Evolutionary conservation across 2,797 vertebrate genomes (phyloP).

Genomic region (Otus scops): DNA sequence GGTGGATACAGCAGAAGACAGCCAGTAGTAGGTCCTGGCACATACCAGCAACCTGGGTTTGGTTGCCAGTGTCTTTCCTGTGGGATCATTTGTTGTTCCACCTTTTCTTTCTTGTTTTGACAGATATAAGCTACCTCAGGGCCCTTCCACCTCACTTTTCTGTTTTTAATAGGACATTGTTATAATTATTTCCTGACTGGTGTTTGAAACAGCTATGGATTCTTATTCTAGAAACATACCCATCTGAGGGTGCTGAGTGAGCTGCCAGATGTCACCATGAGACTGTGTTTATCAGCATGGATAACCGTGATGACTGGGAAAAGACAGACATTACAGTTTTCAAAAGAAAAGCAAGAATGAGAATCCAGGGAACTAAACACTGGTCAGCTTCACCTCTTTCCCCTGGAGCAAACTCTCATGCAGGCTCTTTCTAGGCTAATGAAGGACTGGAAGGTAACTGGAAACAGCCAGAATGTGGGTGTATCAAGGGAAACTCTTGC

Average conservation of each 20-base stretch:
- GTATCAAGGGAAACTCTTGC: background rate
- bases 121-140: background rate
- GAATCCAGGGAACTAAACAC: background rate
- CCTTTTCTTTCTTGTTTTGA: background rate
- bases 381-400: background rate
- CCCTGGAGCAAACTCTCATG: background rate
- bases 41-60: background rate
- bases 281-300: background rate
- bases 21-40: background rate
- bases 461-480: background rate
- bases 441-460: background rate
- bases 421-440: background rate
- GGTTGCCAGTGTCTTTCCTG: background rate
- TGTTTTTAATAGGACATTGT: background rate
- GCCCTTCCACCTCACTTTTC: background rate
- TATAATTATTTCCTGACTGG: background rate
- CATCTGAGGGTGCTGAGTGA: background rate
- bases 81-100: background rate
- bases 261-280: background rate
- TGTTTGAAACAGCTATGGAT: background rate
- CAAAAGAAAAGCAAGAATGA: background rate
- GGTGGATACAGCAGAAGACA: background rate
- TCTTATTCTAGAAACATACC: background rate
- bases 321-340: background rate
- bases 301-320: background rate